Percentiles rank a stretch among this genome's conserved stretches.
Evolutionary conservation across 2,888 invertebrate genomes (phyloP).

Genomic region (Sepiola atlantica): DNA sequence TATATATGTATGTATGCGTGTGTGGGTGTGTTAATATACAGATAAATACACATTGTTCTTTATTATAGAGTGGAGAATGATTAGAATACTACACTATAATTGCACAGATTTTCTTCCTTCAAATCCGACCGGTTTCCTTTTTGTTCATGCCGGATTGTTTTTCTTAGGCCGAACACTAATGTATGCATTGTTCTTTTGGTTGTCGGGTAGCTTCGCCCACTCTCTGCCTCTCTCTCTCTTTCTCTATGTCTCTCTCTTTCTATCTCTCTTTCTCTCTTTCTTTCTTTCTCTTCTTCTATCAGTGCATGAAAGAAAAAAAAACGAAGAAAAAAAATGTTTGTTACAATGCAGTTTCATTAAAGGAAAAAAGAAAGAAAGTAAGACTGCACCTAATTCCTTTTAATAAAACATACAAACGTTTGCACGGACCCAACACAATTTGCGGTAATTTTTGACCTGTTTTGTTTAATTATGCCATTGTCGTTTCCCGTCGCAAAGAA

Average conservation of each 20-base stretch:
- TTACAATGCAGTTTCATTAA: neutral
- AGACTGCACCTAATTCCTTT: neutral
- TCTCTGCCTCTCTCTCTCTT: neutral
- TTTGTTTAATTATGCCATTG: neutral
- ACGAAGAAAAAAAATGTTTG: neutral
- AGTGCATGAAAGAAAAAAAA: too few species aligned
- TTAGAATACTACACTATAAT: too few species aligned
- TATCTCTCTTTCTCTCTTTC: neutral
- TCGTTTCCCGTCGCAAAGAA: neutral
- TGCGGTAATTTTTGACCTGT: constrained; percentile 32
- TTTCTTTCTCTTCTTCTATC: neutral
- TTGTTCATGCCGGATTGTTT: neutral
- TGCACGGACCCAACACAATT: neutral
- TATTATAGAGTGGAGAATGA: too few species aligned
- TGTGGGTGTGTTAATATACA: too few species aligned
- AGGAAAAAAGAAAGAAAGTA: neutral
- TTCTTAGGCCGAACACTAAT: neutral
- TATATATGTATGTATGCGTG: too few species aligned
- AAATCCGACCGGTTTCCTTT: neutral
- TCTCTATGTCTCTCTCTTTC: neutral
- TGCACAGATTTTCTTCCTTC: neutral
- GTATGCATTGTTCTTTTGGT: neutral
- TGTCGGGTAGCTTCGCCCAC: neutral
- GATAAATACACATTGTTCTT: too few species aligned
- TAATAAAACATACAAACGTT: neutral